Conservation (phyloP, 2,888 invertebrate genomes). For the Macaria notata region DNA sequence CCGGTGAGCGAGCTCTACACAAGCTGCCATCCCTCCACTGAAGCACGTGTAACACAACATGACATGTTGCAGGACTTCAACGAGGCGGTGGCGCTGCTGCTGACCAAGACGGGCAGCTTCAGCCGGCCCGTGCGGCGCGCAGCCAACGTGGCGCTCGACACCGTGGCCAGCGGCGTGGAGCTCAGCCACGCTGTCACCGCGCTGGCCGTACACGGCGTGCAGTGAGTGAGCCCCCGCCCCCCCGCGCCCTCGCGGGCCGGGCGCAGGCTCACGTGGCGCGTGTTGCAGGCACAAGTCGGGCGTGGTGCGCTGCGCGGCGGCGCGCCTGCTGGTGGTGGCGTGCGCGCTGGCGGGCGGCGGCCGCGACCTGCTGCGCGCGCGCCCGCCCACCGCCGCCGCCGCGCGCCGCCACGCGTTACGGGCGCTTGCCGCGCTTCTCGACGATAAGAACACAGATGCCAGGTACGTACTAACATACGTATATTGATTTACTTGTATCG, state of each 20-base stretch:
- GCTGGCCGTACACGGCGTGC: constrained; percentile 67
- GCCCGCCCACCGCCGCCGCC: constrained; percentile 69
- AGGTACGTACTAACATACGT: too few species aligned
- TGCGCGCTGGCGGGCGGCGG: constrained; percentile 84
- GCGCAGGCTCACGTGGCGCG: too few species aligned
- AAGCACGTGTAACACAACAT: too few species aligned
- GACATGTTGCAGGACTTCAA: constrained; percentile 86
- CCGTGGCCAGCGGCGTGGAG: constrained; percentile 85
- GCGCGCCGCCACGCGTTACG: constrained; percentile 73
- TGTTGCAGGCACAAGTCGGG: constrained; percentile 85
- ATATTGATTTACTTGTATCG: too few species aligned
- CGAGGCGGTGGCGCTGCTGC: constrained; percentile 84
- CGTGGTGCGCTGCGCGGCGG: constrained; percentile 85
- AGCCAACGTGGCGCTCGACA: constrained; percentile 86
- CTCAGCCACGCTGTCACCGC: constrained; percentile 80
- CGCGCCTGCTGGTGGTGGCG: constrained; percentile 84
- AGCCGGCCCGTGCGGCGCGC: constrained; percentile 89
- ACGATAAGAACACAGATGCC: constrained; percentile 79
- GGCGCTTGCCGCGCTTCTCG: constrained; percentile 73
- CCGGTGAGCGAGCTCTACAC: constrained; percentile 47
- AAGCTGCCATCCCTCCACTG: too few species aligned
- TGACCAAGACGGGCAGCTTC: constrained; percentile 87
- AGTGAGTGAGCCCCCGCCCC: constrained; percentile 44
- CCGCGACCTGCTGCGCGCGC: constrained; percentile 77
- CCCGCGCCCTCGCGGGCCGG: background rate